Evolutionary conservation across 1,140 invertebrate genomes (phyloP).

Genomic region (Hesperophylax magnus): DNA sequence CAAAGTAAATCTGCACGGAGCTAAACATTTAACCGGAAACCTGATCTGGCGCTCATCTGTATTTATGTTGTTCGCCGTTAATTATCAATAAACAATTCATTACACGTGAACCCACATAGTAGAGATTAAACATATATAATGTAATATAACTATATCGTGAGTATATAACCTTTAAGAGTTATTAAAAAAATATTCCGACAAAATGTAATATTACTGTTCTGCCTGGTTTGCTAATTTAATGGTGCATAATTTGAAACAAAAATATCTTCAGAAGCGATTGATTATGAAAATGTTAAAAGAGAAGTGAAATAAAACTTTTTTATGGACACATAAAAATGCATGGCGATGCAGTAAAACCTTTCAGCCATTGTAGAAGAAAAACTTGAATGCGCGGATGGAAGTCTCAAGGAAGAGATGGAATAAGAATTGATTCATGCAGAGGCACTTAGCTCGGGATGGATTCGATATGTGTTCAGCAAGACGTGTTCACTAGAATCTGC

Average conservation of each 20-base stretch:
- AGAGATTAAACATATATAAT: too few relatives aligned
- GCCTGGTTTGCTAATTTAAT: too few relatives aligned
- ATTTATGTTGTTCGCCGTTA: too few relatives aligned
- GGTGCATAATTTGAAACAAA: too few relatives aligned
- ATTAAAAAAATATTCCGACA: too few relatives aligned
- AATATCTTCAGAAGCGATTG: not conserved
- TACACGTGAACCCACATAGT: too few relatives aligned
- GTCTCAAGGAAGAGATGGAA: slow-evolving; percentile 17
- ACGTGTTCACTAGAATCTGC: not conserved
- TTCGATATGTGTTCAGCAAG: slow-evolving; percentile 37
- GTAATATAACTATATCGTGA: too few relatives aligned
- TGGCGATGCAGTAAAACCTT: slow-evolving; percentile 25
- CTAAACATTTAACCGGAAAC: not conserved
- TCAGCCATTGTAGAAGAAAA: slow-evolving; percentile 6
- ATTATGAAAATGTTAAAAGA: not conserved
- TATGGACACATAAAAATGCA: slow-evolving; percentile 28
- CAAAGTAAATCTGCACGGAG: not conserved
- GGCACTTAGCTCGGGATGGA: slow-evolving; percentile 39
- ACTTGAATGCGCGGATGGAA: slow-evolving; percentile 8
- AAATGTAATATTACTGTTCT: too few relatives aligned
- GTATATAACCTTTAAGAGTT: too few relatives aligned
- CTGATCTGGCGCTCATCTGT: not conserved
- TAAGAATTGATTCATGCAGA: slow-evolving; percentile 44
- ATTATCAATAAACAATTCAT: too few relatives aligned
- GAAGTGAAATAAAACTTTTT: slow-evolving; percentile 3